A percentile compares a stretch with the other conserved stretches of the same genome.
Evolutionary conservation across 2,113 vertebrate species (phyloP).

Genomic region (mouse (Mus musculus)): DNA sequence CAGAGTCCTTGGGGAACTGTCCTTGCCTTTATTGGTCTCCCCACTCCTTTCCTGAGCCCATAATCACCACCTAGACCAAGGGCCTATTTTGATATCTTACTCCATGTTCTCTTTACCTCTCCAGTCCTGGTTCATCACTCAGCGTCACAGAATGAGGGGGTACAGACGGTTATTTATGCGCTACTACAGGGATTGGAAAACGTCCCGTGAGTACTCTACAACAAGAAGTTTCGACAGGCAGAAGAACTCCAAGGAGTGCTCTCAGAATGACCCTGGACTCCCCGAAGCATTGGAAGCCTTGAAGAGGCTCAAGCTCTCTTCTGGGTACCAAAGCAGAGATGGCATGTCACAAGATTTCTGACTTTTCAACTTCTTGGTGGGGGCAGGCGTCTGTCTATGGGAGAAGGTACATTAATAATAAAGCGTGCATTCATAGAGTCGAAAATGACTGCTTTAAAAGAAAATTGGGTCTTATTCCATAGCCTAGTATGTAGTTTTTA

Average conservation of each 20-base stretch:
- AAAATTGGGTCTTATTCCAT: background rate
- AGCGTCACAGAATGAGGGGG: no score
- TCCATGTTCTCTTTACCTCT: background rate
- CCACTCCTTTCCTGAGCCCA: background rate
- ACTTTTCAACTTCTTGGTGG: background rate
- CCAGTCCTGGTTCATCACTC: background rate
- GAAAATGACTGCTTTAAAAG: background rate
- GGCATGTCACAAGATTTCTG: background rate
- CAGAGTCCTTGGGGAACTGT: background rate
- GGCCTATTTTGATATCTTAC: background rate
- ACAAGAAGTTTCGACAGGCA: no score
- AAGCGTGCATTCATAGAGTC: background rate
- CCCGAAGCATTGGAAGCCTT: background rate
- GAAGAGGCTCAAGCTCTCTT: background rate
- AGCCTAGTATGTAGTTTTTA: background rate
- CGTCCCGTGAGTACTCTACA: fast-evolving
- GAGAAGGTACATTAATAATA: background rate
- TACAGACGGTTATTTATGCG: no score
- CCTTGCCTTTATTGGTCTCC: background rate
- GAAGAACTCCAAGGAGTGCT: background rate
- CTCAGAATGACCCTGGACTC: background rate
- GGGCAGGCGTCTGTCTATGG: background rate
- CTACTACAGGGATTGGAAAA: no score
- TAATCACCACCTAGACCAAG: background rate
- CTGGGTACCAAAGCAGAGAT: background rate